These are phyloP conservation scores for Drosophila arawakana DNA, from an alignment of 1,140 invertebrate species.

Conservation along the genomic window DNA sequence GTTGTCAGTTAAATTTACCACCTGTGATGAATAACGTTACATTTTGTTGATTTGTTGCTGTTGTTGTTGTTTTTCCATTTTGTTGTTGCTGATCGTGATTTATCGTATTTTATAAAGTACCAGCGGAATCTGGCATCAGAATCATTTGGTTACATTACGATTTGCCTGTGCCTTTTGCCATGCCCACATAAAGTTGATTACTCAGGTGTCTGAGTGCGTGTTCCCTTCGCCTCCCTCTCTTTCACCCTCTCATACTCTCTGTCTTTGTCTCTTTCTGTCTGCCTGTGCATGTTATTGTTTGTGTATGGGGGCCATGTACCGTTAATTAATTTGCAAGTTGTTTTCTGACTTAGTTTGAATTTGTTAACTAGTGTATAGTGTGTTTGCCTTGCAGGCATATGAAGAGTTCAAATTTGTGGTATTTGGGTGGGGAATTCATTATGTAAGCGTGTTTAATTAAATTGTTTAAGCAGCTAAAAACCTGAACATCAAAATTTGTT, in stretches of 20 bases:
- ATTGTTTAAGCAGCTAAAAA: no score
- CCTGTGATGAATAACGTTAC: slow-evolving; percentile 83
- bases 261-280: not conserved
- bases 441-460: not conserved
- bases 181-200: slow-evolving; percentile 79
- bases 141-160: slow-evolving; percentile 37
- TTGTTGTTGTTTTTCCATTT: slow-evolving; percentile 6
- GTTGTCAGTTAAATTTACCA: slow-evolving; percentile 82
- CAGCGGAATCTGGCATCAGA: slow-evolving; percentile 55
- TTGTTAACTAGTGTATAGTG: slow-evolving; percentile 3
- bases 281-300: slow-evolving; percentile 2
- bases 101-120: slow-evolving; percentile 63
- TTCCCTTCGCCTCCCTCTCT: not conserved
- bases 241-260: not conserved
- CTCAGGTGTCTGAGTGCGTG: slow-evolving; percentile 70
- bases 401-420: not conserved
- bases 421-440: not conserved
- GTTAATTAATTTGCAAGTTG: slow-evolving; percentile 79
- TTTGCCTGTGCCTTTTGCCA: slow-evolving; percentile 46
- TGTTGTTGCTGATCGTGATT: slow-evolving; percentile 63
- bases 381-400: not conserved
- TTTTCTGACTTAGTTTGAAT: slow-evolving; percentile 43
- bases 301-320: slow-evolving; percentile 60
- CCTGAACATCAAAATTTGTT: no score
- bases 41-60: slow-evolving; percentile 64